Base-by-base conservation (phyloP, 2,888 invertebrate species). In the Drosophila testacea region DNA sequence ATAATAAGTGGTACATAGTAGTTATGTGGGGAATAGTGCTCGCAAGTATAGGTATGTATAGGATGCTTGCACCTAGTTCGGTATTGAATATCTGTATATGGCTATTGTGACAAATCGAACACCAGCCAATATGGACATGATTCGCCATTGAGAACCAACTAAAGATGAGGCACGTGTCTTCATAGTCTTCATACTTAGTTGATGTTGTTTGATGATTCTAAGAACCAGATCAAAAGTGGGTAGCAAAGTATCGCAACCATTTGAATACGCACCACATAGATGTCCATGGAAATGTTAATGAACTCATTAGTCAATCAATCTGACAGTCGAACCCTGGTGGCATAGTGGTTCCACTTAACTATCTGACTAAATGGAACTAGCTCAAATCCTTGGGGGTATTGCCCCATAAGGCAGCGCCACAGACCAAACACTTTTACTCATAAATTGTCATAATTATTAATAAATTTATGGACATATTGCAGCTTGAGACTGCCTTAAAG, bases 371-470 rank as follows among this genome's bases (percentile, higher is more conserved):
- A 59, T 61, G 39, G 44, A 61, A 55, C 66, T 64, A 41, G 56
- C 54, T 67, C 28, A 28, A 42, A 61, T 44, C 44, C 69, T 68
- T 69, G 52, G 56, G 72, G 63, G 47, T 34, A 41, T 36, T 34
- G 38, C 39, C 62, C 32, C 56, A 59, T 69, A 79, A 59, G 86
- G 69, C 59, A 63, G 65, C 64, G 69, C 51, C 57, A 55, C 7
- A 55, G 55, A 38, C 44, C 41, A 64, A 87, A 79, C 81, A 84
- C 84, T 83, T 79, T 83, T 87, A 82, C 85, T 84, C 77, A 79
- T 77, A 82, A 84, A 85, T 76, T 87, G 85, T 87, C 86, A 84
- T 84, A 87, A 83, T 87, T 85, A 87, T 83, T 85, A 84, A 87
- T 77, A 72, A 73, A 77, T 76, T 82, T 83, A 81, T 83, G 81